Percentiles rank a stretch among this genome's conserved stretches.
phyloP scores from a whole-genome alignment of 2,797 vertebrate genomes.

The Phoeniculus purpureus region DNA sequence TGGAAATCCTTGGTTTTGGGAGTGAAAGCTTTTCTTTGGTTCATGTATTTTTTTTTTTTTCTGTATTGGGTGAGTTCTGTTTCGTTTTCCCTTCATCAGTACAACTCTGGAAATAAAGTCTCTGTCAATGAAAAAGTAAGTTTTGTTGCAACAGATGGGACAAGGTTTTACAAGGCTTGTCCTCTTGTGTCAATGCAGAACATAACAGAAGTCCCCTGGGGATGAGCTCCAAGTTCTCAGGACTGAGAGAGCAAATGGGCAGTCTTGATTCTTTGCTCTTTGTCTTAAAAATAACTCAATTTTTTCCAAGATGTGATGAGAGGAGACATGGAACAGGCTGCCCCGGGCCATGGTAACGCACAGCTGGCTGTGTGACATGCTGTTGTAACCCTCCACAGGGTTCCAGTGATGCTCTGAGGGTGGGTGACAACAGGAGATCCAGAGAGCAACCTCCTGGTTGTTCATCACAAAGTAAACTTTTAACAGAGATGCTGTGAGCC shows the following conservation, averaged over 20 bases:
- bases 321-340: background rate
- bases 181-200: background rate
- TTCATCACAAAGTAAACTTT: background rate
- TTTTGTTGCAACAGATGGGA: background rate
- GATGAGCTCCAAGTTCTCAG: background rate
- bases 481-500: fast-evolving
- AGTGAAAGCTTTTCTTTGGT: background rate
- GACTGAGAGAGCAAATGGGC: background rate
- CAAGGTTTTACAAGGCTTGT: background rate
- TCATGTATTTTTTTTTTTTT: background rate
- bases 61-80: background rate
- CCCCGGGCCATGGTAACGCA: fast-evolving
- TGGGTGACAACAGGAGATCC: background rate
- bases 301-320: background rate
- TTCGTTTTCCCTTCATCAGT: background rate
- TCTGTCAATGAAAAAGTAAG: background rate
- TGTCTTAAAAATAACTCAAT: conserved; percentile 25
- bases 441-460: background rate
- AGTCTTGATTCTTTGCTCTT: background rate
- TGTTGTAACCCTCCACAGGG: background rate
- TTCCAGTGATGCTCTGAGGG: background rate
- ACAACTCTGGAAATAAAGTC: background rate
- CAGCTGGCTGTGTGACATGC: background rate
- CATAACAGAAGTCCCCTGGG: background rate
- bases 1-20: background rate